Evolutionary conservation across 2,113 vertebrate genomes (phyloP), one percentile per base, ranked within the genome.

Genomic region (Myodes glareolus): DNA sequence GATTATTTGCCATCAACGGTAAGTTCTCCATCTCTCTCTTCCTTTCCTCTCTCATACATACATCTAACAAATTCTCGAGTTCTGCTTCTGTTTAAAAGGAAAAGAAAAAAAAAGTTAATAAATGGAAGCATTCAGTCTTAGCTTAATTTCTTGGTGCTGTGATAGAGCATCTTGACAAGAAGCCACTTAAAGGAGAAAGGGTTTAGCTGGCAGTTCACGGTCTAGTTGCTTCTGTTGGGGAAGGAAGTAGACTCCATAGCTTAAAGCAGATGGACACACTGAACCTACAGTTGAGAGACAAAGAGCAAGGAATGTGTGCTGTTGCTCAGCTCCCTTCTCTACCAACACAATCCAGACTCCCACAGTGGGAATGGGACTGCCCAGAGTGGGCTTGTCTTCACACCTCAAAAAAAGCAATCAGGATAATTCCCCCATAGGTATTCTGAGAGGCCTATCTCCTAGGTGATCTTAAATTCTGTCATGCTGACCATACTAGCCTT

Each of bases 21-120:
- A 45, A 45, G 11, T 23, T 8, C 23, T 39, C 50, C 12, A 4
- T 58, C 3, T 82, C 31, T 80, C 11, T 58, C 50, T 39, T n/a
- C 55, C 55, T 84, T 84, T 63, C 6, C 3, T 65, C 21, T 61
- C 45, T 75, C 67, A 58, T 21, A n/a, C 72, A 67, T 21, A 63
- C 36, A 58, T 67, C 39, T 47, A 92, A 77, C 29, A 73, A 73
- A 80, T 80, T 13, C 19, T 86, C 23, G 50, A 88, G 25, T 96
- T 92, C 14, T 94, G 84, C 39, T 95, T 65, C 75, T 42, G 36
- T 65, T 92, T 94, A 80, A 92, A 90, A 91, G 12, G 29, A 58
- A 82, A 75, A 19, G 23, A 58, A 67, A 80, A 45, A 45, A 45
- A 45, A 47, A 75, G 25, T 23, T 42, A 42, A 42, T 42, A 63